Evolutionary conservation across 2,888 invertebrate genomes (phyloP).

Genomic region (Sinotaia quadrata): DNA sequence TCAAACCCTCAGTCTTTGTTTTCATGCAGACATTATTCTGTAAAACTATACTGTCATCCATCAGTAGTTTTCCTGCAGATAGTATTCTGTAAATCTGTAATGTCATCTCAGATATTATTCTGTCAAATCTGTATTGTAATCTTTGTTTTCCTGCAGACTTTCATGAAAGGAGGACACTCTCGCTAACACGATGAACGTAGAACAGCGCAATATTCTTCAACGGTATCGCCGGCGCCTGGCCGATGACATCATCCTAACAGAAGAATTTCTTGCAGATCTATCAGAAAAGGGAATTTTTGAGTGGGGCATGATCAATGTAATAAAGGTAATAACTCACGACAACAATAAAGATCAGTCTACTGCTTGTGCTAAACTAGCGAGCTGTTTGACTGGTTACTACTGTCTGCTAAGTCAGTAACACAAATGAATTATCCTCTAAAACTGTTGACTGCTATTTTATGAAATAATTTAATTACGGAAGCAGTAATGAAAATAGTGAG

Average conservation of each 20-base stretch:
- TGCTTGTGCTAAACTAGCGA: too few relatives aligned
- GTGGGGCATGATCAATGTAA: constrained; percentile 19
- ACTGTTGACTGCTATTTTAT: too few relatives aligned
- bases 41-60: too few relatives aligned
- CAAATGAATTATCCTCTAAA: too few relatives aligned
- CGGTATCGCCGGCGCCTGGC: constrained; percentile 25
- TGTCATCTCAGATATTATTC: background rate
- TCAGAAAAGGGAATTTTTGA: constrained; percentile 29
- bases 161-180: background rate
- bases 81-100: background rate
- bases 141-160: background rate
- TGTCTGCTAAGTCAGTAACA: too few relatives aligned
- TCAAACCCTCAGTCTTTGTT: too few relatives aligned
- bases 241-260: constrained; percentile 29
- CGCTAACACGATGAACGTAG: constrained; percentile 21
- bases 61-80: background rate
- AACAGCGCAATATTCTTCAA: constrained; percentile 13
- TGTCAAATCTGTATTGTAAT: background rate
- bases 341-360: too few relatives aligned
- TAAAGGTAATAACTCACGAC: too few relatives aligned
- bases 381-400: too few relatives aligned
- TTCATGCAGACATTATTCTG: too few relatives aligned
- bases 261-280: constrained; percentile 24
- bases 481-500: too few relatives aligned
- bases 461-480: too few relatives aligned